Percentiles rank a stretch among this genome's conserved stretches.
These are phyloP conservation scores for Solenopsis fugax DNA, from an alignment of 1,140 invertebrate genomes.

Conservation along the genomic window DNA sequence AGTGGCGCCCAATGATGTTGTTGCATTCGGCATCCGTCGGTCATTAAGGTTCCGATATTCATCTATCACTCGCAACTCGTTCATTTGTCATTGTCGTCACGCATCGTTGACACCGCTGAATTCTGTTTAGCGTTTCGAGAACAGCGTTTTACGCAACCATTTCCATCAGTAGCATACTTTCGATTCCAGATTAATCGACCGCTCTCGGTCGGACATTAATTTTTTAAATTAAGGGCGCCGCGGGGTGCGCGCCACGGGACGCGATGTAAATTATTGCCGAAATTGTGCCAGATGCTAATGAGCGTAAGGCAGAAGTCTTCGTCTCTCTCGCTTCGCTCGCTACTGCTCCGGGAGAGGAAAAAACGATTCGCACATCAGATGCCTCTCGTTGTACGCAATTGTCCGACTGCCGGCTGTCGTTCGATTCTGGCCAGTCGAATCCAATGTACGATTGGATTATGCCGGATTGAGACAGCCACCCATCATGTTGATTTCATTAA, in stretches of 20 bases:
- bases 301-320: conserved; percentile 60
- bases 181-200: conserved; percentile 71
- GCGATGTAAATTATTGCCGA: conserved; percentile 78
- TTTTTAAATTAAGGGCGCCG: conserved; percentile 79
- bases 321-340: conserved; percentile 26
- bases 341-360: not conserved
- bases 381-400: conserved; percentile 17
- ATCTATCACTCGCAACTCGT: conserved; percentile 53
- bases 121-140: conserved; percentile 49
- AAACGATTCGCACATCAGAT: not conserved
- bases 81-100: conserved; percentile 59
- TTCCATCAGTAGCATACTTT: conserved; percentile 69
- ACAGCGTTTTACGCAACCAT: conserved; percentile 63
- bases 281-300: conserved; percentile 77
- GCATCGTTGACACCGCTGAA: conserved; percentile 50
- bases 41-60: conserved; percentile 48
- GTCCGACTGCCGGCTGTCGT: conserved; percentile 11
- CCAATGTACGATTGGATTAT: conserved; percentile 19
- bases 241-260: conserved; percentile 68
- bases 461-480: conserved; percentile 1
- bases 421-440: not conserved
- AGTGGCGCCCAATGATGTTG: conserved; percentile 36
- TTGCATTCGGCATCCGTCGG: conserved; percentile 37
- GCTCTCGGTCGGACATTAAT: conserved; percentile 76
- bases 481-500: conserved; percentile 43